Conservation (phyloP, 1,140 invertebrate genomes). For the Potamilus streckersoni region DNA sequence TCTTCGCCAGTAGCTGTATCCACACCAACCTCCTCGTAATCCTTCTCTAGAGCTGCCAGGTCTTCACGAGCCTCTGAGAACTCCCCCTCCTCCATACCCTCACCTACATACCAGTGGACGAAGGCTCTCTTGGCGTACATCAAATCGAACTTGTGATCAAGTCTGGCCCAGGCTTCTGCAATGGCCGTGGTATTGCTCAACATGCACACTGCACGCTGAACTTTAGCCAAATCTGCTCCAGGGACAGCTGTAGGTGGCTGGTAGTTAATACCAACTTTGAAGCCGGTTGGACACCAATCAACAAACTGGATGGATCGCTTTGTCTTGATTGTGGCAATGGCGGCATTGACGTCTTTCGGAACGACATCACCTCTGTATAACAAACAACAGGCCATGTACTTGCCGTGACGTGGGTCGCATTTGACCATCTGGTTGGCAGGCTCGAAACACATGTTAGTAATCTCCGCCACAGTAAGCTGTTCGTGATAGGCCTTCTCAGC, state of each 20-base stretch:
- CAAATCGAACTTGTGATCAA: no score
- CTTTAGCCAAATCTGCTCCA: constrained; percentile 75
- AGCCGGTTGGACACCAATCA: constrained; percentile 90
- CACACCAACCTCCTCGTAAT: constrained; percentile 83
- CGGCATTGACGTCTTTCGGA: constrained; percentile 81
- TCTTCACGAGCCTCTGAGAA: no score
- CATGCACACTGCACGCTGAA: constrained; percentile 78
- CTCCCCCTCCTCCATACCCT: no score
- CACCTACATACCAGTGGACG: no score
- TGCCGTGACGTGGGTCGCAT: constrained; percentile 87
- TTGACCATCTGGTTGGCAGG: constrained; percentile 91
- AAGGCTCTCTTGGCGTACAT: no score
- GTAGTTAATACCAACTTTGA: constrained; percentile 63
- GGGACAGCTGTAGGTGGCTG: constrained; percentile 78
- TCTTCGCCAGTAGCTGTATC: constrained; percentile 68
- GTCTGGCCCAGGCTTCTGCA: no score
- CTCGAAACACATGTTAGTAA: constrained; percentile 88
- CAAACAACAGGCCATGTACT: constrained; percentile 83
- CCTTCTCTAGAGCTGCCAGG: no score
- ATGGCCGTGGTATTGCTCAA: no score
- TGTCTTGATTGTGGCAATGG: constrained; percentile 85
- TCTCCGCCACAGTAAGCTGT: constrained; percentile 76
- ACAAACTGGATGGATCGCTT: constrained; percentile 81
- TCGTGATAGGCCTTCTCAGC: constrained; percentile 59
- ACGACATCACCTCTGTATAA: constrained; percentile 62